Evolutionary conservation across 2,113 vertebrate genomes (phyloP), one percentile per base, ranked within the genome.

Genomic region (Pseudorasbora parva): DNA sequence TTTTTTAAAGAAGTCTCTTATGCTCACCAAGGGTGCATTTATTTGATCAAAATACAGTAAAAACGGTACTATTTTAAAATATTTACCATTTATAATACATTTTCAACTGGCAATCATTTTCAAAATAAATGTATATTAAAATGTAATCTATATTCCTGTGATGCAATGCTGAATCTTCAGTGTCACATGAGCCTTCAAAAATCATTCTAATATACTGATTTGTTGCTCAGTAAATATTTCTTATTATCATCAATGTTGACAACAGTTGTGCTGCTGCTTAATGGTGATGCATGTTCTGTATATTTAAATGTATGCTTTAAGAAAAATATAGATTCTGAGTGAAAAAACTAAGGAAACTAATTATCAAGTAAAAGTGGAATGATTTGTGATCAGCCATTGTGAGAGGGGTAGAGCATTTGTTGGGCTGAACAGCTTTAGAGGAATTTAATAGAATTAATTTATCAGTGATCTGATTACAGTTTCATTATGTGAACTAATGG

Each of bases 381-480:
- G 49, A 17, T 19, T 78, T 69, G 8, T 8, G 45, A 21, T 37
- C 23, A 77, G 27, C 8, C 2, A 27, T 11, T 66, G 1, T 56
- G 21, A 78, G 27, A 68, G 25, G 11, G 17, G 19, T 30, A 73
- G 49, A 73, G 51, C 37, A 8, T 57, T 49, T 30, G 54, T 11
- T 74, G 57, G 25, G 33, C 21, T 7, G 54, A 47, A 56, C 43
- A 49, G 57, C n/a, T 80, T 86, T 79, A 57, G 60, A 73, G 23
- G 37, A 62, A 78, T 57, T 11, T 76, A 66, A 81, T 83, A 10
- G 21, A 47, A 69, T 75, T 12, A 17, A 19, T 66, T 54, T 83
- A 73, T 78, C 54, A 64, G 8, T 82, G 75, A 82, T 72, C 49
- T 84, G 43, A 77, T 84, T 71, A 84, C 12, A 45, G 60, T 69